Conservation (phyloP, 2,797 vertebrate genomes). For the Sebastes kiyomatsui region DNA sequence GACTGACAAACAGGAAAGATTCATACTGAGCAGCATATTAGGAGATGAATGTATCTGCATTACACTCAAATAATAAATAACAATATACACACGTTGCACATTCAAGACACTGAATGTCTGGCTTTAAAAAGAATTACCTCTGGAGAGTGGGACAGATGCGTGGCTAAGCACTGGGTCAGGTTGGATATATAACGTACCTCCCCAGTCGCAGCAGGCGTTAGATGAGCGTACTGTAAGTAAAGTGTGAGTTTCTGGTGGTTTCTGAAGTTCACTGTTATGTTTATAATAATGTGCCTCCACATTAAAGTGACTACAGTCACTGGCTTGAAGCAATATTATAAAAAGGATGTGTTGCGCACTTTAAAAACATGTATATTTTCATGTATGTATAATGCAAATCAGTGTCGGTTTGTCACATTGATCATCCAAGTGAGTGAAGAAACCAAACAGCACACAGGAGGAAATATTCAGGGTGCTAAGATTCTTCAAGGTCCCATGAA, state of each 20-base stretch:
- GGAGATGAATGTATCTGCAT: conserved; percentile 48
- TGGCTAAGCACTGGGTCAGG: conserved; percentile 28
- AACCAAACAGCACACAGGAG: neutral
- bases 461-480: neutral
- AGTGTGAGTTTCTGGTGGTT: conserved; percentile 19
- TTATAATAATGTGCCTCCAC: conserved; percentile 63
- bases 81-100: conserved; percentile 41
- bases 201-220: neutral
- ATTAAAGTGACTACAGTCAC: conserved; percentile 31
- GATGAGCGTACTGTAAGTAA: conserved; percentile 18
- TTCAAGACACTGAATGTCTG: conserved; percentile 62
- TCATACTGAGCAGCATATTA: conserved; percentile 23
- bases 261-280: conserved; percentile 30
- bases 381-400: conserved; percentile 28
- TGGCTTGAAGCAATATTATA: conserved; percentile 65
- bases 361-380: conserved; percentile 53
- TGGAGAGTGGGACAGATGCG: conserved; percentile 18
- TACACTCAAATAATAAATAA: conserved; percentile 29
- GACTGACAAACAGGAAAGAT: conserved; percentile 43
- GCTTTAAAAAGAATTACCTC: conserved; percentile 69
- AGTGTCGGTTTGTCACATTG: conserved; percentile 19
- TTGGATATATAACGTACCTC: conserved; percentile 36
- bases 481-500: neutral
- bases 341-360: conserved; percentile 28
- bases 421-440: conserved; percentile 13